Percentiles rank a stretch among this genome's conserved stretches.
phyloP scores from a whole-genome alignment of 1,140 invertebrate species.

The Hetaerina americana region DNA sequence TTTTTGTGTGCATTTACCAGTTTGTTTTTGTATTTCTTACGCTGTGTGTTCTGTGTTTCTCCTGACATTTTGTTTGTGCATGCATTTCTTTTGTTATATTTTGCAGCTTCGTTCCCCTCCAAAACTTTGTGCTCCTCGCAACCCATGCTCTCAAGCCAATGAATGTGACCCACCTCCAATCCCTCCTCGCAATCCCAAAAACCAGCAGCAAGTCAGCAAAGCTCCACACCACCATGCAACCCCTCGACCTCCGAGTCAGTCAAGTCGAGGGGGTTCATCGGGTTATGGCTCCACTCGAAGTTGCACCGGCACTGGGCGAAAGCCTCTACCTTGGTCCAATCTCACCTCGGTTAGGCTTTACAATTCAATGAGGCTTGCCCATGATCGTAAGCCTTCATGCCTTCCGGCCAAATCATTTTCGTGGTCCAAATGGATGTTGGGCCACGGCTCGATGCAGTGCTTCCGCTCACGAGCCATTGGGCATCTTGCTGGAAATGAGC shows the following conservation, averaged over 20 bases:
- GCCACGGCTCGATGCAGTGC: background rate
- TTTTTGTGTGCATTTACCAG: slow-evolving; percentile 4
- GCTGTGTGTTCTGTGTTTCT: background rate
- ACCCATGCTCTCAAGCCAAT: background rate
- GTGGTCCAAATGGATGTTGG: background rate
- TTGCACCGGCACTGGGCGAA: slow-evolving; percentile 29
- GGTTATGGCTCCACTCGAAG: slow-evolving; percentile 47
- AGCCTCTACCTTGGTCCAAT: slow-evolving; percentile 16
- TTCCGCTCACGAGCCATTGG: background rate
- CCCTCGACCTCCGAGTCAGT: slow-evolving; percentile 29
- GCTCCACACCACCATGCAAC: slow-evolving; percentile 13
- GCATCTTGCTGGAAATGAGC: background rate
- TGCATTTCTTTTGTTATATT: slow-evolving; percentile 15
- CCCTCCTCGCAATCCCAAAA: background rate
- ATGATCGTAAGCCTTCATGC: background rate
- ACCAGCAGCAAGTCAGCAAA: background rate
- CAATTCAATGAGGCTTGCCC: background rate
- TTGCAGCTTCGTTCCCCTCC: background rate
- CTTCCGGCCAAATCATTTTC: background rate
- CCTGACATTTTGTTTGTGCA: slow-evolving; percentile 6
- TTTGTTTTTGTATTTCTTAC: background rate
- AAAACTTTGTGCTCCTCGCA: background rate
- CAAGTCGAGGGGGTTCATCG: slow-evolving; percentile 36
- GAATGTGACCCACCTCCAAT: background rate
- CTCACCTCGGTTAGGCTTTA: background rate